These are phyloP conservation scores for Syritta pipiens DNA, from an alignment of 2,888 invertebrate genomes.

Conservation along the genomic window DNA sequence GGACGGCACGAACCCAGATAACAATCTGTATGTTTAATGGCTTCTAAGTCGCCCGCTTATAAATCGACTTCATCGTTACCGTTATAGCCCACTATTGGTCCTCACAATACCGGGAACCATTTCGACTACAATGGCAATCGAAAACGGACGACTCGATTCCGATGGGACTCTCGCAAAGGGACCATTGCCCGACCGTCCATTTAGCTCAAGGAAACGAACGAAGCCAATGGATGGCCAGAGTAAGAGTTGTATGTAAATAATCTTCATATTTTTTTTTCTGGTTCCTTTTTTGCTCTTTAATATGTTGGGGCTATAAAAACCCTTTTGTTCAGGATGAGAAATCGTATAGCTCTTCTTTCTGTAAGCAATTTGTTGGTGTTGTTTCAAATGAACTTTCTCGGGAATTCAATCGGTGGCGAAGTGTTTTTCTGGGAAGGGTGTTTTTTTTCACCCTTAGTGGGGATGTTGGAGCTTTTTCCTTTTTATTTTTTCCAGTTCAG, in stretches of 20 bases:
- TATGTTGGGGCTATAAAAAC: no score
- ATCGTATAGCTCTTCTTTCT: no score
- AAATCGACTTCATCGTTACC: constrained; percentile 33
- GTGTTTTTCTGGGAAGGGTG: no score
- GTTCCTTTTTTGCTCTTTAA: no score
- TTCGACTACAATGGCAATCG: constrained; percentile 32
- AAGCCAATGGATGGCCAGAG: constrained; percentile 12
- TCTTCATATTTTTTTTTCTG: no score
- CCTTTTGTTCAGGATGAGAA: no score
- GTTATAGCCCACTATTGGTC: constrained; percentile 2
- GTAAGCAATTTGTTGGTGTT: no score
- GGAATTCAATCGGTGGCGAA: no score
- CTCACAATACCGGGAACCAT: constrained; percentile 9
- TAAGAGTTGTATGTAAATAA: constrained; percentile 32
- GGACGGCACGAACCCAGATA: constrained; percentile 42
- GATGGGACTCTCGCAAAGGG: not conserved
- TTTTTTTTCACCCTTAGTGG: no score
- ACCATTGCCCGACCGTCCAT: not conserved
- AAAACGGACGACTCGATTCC: not conserved
- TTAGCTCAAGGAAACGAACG: constrained; percentile 15
- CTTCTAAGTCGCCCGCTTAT: constrained; percentile 42
- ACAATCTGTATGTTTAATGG: constrained; percentile 48
- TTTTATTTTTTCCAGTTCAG: no score
- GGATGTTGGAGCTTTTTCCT: no score
- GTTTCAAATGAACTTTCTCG: no score